Conservation (phyloP, 2,888 invertebrate genomes). For the Meandrusa payeni region DNA sequence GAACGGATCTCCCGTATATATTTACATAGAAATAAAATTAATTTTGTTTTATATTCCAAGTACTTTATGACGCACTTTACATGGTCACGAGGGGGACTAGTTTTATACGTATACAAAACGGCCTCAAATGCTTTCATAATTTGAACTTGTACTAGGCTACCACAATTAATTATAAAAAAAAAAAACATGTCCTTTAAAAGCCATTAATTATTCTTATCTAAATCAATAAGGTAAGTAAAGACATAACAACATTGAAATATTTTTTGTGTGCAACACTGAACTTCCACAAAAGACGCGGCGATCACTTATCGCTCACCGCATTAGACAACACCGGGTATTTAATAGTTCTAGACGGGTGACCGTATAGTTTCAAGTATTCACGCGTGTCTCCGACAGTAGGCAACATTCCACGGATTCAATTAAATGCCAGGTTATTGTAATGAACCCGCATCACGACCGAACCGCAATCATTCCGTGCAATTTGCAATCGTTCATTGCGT, state of each 20-base stretch:
- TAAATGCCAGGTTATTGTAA: conserved; percentile 70
- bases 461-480: conserved; percentile 61
- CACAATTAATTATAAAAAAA: no score
- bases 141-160: no score
- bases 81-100: no score
- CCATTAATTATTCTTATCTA: conserved; percentile 11
- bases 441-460: conserved; percentile 61
- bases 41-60: no score
- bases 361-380: conserved; percentile 29
- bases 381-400: conserved; percentile 39
- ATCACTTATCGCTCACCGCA: conserved; percentile 13
- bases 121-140: no score
- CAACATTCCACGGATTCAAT: conserved; percentile 61
- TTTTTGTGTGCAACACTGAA: conserved; percentile 6
- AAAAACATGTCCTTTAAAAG: conserved; percentile 3
- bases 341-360: conserved; percentile 20
- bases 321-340: conserved; percentile 17
- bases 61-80: no score
- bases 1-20: no score
- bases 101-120: no score
- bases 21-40: no score
- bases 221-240: conserved; percentile 16
- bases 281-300: conserved; percentile 14
- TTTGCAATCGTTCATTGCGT: conserved; percentile 67
- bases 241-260: conserved; percentile 12